Evolutionary conservation across 2,888 invertebrate species (phyloP).

Genomic region (Callosobruchus maculatus): DNA sequence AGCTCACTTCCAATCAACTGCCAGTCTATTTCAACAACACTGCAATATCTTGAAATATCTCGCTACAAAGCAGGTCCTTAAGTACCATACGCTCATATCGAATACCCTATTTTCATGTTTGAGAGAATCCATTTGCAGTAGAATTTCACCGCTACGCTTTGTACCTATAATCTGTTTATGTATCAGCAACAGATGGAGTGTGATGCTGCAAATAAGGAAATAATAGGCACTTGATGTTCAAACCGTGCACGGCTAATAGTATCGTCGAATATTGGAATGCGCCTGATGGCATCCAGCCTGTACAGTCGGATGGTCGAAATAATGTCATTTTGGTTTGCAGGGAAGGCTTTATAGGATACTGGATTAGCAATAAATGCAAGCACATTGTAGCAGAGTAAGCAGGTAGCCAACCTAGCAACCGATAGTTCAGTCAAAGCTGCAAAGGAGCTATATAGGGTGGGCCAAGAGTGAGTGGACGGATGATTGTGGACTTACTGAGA

Average conservation of each 20-base stretch:
- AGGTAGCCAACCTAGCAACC: too few relatives aligned
- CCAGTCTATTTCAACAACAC: not conserved
- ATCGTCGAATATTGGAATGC: not conserved
- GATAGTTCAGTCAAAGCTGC: too few relatives aligned
- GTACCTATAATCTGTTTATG: not conserved
- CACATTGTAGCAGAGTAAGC: too few relatives aligned
- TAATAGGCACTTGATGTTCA: not conserved
- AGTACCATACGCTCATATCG: not conserved
- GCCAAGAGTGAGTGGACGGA: too few relatives aligned
- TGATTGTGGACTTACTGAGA: too few relatives aligned
- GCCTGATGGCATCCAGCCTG: not conserved
- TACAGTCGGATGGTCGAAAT: not conserved
- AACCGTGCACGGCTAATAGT: not conserved
- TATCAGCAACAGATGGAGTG: not conserved
- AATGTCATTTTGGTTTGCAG: not conserved
- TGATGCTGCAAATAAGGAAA: not conserved
- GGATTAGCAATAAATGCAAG: too few relatives aligned
- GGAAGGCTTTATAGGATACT: not conserved
- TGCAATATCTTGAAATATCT: not conserved
- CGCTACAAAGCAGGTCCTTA: not conserved
- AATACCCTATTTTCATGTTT: not conserved
- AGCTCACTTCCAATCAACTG: too few relatives aligned
- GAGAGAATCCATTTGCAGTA: not conserved
- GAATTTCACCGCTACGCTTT: not conserved
- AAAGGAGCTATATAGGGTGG: too few relatives aligned